phyloP scores from a whole-genome alignment of 2,113 vertebrate species.

The Serilophus lunatus region DNA sequence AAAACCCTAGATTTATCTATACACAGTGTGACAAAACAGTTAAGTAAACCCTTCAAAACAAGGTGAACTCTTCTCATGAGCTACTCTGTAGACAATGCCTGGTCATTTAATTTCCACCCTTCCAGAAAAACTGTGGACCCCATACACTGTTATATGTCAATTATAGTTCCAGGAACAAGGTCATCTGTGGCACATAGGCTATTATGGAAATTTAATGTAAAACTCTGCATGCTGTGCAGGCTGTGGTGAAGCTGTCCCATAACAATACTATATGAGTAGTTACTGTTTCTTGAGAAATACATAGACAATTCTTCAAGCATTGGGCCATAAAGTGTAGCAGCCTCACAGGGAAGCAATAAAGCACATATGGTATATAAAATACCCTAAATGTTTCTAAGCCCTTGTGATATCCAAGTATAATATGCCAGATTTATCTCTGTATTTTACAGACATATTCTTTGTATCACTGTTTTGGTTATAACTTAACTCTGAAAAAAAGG shows the following conservation, averaged over 20 bases:
- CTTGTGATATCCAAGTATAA: background rate
- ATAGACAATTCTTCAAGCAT: background rate
- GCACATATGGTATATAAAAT: conserved; percentile 5
- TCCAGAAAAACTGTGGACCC: background rate
- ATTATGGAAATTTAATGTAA: fast-evolving
- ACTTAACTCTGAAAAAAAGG: background rate
- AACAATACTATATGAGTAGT: background rate
- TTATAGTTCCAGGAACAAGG: background rate
- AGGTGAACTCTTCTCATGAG: background rate
- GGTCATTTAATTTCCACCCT: background rate
- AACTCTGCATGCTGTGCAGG: background rate
- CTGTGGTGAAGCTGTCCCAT: background rate
- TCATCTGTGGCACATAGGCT: fast-evolving
- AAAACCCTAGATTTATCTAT: background rate
- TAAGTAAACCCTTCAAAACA: background rate
- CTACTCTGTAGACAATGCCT: background rate
- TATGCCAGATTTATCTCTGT: background rate
- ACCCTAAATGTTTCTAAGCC: background rate
- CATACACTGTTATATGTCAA: fast-evolving
- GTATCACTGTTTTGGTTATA: background rate
- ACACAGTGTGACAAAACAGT: background rate
- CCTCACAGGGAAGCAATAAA: background rate
- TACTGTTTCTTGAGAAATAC: background rate
- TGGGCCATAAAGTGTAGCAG: background rate
- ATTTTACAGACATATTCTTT: background rate